Evolutionary conservation across 1,140 invertebrate genomes (phyloP).

Genomic region (Calliphora vicina): DNA sequence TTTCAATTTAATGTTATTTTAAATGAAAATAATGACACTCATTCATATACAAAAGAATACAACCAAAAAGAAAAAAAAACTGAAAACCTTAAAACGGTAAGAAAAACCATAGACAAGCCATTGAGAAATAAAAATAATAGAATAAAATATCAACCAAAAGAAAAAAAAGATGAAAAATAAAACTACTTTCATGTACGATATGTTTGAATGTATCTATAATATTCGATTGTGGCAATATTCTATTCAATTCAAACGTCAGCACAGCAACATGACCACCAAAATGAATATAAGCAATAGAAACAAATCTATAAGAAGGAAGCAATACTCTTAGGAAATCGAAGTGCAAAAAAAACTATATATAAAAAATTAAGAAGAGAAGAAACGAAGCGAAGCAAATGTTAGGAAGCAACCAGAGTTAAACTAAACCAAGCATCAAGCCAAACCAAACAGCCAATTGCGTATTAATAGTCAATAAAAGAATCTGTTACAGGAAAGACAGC

Average conservation of each 20-base stretch:
- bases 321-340: neutral
- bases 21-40: neutral
- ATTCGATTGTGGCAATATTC: neutral
- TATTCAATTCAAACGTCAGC: conserved; percentile 4
- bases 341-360: neutral
- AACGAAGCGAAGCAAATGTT: neutral
- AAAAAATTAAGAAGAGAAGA: neutral
- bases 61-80: neutral
- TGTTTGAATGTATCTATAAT: neutral
- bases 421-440: neutral
- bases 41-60: neutral
- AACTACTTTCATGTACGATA: neutral
- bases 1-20: neutral
- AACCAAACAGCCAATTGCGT: conserved; percentile 15
- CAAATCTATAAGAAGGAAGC: neutral
- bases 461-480: conserved; percentile 14
- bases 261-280: neutral
- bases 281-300: neutral
- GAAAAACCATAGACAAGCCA: neutral
- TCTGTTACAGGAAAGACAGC: neutral
- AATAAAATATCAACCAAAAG: neutral
- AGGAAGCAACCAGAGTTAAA: neutral
- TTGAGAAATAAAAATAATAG: neutral
- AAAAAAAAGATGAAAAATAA: no score
- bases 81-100: neutral